phyloP scores from a whole-genome alignment of 2,113 vertebrate genomes.

The Ceyx melanurus region DNA sequence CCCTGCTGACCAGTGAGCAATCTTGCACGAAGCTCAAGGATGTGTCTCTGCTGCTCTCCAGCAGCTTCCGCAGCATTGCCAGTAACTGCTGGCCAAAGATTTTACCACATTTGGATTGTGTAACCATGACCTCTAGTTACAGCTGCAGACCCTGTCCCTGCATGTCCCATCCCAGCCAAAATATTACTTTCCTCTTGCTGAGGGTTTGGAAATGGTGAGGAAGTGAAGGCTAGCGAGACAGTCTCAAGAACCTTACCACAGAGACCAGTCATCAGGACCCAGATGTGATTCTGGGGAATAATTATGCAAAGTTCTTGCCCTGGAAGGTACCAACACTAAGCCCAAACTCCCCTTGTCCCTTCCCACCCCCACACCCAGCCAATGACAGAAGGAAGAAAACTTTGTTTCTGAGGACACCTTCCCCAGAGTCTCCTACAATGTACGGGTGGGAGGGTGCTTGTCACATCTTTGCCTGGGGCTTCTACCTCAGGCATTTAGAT shows the following conservation, averaged over 20 bases:
- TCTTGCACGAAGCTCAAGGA: slow-evolving; percentile 11
- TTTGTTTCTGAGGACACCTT: not conserved
- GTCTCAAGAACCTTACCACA: not conserved
- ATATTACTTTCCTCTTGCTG: not conserved
- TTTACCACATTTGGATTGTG: slow-evolving; percentile 41
- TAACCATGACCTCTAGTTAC: not conserved
- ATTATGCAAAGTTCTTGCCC: not conserved
- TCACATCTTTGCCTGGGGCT: not conserved
- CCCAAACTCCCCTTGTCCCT: not conserved
- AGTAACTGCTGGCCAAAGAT: slow-evolving; percentile 43
- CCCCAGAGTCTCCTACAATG: not conserved
- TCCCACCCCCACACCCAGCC: not conserved
- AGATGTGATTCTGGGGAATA: not conserved
- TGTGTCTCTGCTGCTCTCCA: slow-evolving; percentile 20
- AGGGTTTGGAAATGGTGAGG: not conserved
- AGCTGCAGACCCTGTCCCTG: not conserved
- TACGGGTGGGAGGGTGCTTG: not conserved
- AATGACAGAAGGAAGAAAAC: rapidly evolving
- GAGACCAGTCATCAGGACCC: not conserved
- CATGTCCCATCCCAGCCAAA: not conserved
- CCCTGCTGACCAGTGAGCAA: slow-evolving; percentile 43
- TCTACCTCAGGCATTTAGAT: not conserved
- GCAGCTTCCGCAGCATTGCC: slow-evolving; percentile 60
- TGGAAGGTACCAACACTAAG: not conserved
- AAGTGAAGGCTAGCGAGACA: not conserved